A percentile compares a stretch with the other conserved stretches of the same genome.
phyloP scores from a whole-genome alignment of 1,140 invertebrate genomes.

The Prorops nasuta region DNA sequence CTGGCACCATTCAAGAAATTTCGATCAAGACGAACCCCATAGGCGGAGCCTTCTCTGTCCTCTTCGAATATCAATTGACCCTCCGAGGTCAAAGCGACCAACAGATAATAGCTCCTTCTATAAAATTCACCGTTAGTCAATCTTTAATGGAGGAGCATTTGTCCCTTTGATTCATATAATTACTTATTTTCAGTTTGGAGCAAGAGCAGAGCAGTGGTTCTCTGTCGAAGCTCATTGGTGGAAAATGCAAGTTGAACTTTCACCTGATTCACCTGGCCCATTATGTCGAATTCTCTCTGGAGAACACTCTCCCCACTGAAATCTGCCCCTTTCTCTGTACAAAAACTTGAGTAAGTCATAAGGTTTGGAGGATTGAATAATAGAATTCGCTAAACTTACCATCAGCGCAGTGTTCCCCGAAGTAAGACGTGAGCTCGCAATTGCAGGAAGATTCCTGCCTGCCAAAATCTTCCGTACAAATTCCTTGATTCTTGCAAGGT shows the following conservation, averaged over 20 bases:
- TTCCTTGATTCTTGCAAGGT: constrained; percentile 84
- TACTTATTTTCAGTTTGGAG: constrained; percentile 81
- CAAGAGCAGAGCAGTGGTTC: constrained; percentile 73
- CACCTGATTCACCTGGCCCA: constrained; percentile 69
- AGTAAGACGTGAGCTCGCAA: constrained; percentile 85
- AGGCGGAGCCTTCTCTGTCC: constrained; percentile 72
- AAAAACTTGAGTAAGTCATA: constrained; percentile 32
- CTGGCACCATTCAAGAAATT: constrained; percentile 80
- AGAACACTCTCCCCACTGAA: constrained; percentile 84
- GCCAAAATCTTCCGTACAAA: constrained; percentile 87
- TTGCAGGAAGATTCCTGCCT: constrained; percentile 81
- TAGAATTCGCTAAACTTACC: constrained; percentile 42
- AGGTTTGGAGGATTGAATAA: background rate
- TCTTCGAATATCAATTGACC: constrained; percentile 83
- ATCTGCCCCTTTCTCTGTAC: constrained; percentile 79
- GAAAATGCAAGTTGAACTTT: constrained; percentile 82
- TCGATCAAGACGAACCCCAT: constrained; percentile 70
- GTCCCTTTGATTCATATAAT: background rate
- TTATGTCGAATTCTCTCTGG: constrained; percentile 71
- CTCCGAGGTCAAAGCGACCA: constrained; percentile 77
- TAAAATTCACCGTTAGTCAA: no score
- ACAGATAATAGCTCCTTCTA: constrained; percentile 78
- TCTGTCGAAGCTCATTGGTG: constrained; percentile 71
- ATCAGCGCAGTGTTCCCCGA: constrained; percentile 70
- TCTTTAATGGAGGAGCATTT: background rate